phyloP scores from a whole-genome alignment of 2,113 vertebrate genomes.

The Siniperca knerii region DNA sequence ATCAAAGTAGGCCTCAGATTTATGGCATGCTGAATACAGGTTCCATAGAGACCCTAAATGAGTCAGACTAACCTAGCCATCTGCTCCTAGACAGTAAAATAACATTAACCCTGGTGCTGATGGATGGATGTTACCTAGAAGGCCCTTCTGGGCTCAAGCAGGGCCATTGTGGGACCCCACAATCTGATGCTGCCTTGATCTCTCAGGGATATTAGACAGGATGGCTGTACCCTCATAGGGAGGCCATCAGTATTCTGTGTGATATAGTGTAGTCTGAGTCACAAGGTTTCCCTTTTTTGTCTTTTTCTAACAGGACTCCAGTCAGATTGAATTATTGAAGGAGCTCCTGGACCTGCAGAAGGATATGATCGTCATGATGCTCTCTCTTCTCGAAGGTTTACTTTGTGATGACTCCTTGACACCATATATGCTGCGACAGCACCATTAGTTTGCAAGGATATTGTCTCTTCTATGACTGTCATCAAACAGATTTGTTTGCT shows the following conservation, averaged over 20 bases:
- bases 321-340: slow-evolving; percentile 97
- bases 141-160: slow-evolving; percentile 46
- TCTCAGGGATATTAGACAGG: slow-evolving; percentile 46
- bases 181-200: slow-evolving; percentile 56
- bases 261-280: slow-evolving; percentile 39
- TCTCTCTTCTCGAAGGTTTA: slow-evolving; percentile 97
- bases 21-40: slow-evolving; percentile 59
- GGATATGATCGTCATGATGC: slow-evolving; percentile 99
- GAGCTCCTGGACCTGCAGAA: slow-evolving; percentile 97
- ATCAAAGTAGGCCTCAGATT: slow-evolving; percentile 68
- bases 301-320: slow-evolving; percentile 89
- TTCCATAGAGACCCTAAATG: slow-evolving; percentile 67
- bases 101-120: slow-evolving; percentile 77
- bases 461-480: not conserved
- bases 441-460: slow-evolving; percentile 31
- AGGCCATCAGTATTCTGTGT: slow-evolving; percentile 33
- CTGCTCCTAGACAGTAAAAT: slow-evolving; percentile 74
- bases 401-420: slow-evolving; percentile 12
- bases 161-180: slow-evolving; percentile 55
- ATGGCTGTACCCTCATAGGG: not conserved
- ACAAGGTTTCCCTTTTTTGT: slow-evolving; percentile 33
- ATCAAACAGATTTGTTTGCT: slow-evolving; percentile 32
- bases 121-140: slow-evolving; percentile 71
- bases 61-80: slow-evolving; percentile 74
- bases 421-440: not conserved